Evolutionary conservation across 2,113 vertebrate genomes (phyloP), one percentile per base, ranked within the genome.

Genomic region (Mionectes macconnelli): DNA sequence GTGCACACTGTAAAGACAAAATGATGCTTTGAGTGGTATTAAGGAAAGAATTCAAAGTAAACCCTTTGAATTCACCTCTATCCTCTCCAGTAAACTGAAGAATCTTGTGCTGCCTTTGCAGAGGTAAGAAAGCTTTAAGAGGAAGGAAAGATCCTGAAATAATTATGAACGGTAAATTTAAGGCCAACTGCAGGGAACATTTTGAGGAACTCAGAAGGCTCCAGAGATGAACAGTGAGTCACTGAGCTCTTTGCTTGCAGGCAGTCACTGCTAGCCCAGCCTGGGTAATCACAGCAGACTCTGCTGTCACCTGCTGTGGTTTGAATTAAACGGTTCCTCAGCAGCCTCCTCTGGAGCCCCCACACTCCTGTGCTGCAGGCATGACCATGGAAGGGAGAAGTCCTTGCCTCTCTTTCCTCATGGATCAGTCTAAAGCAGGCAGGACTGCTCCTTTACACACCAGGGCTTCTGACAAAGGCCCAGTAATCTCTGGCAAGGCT

Each of bases 1-100:
- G 73, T 0, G 1, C 6, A 68, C 13, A 0, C 0, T 24, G 11
- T 39, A 30, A 75, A 62, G 37, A 40, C 11, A 63, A 49, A 73
- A 52, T 3, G 70, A 73, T 18, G 8, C 37, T 89, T 64, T 52
- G 14, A 79, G 27, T 55, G 50, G 39, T 31, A 42, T 50, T 39
- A 37, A 5, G 24, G n/a, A 37, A 83, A 67, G 24, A 69, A 74
- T 31, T 55, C 4, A 18, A 57, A 67, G 19, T 12, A 60, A 93
- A 56, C 13, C 9, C 16, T 44, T 53, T 0, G 10, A 77, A 75
- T 27, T 81, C 35, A 62, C 5, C 14, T 62, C 73, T 25, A 39
- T 53, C 39, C 6, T 33, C 47, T 59, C 15, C n/a, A 50, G 30
- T 30, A 21, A 67, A 44, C 11, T 7, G 27, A 3, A 74, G 18